Evolutionary conservation across 2,113 vertebrate species (phyloP).

Genomic region (Tachycineta bicolor): DNA sequence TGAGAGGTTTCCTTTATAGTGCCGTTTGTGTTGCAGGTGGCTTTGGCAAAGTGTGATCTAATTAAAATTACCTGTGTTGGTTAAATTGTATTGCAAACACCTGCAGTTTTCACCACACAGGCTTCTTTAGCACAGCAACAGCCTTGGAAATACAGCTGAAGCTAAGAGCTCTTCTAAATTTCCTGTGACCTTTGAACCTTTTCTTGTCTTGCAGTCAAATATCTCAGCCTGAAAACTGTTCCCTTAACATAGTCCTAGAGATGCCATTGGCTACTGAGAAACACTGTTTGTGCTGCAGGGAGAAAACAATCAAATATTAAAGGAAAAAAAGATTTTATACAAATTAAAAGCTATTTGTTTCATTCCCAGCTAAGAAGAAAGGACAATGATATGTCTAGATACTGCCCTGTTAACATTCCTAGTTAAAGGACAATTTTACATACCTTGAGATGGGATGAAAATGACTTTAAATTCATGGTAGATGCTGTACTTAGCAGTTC

Average conservation of each 20-base stretch:
- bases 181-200: neutral
- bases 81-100: neutral
- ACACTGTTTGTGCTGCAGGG: neutral
- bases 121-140: neutral
- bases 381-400: neutral
- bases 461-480: neutral
- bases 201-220: neutral
- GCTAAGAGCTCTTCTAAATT: neutral
- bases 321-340: neutral
- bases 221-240: neutral
- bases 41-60: neutral
- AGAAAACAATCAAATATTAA: neutral
- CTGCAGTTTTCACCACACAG: neutral
- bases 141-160: neutral
- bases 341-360: neutral
- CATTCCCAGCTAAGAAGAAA: neutral
- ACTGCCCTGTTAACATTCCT: neutral
- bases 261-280: neutral
- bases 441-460: neutral
- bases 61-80: neutral
- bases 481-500: neutral
- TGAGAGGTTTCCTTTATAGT: neutral
- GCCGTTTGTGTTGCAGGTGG: neutral
- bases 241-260: neutral
- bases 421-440: neutral